Evolutionary conservation across 2,888 invertebrate species (phyloP).

Genomic region (Trileptium ribeirensis): DNA sequence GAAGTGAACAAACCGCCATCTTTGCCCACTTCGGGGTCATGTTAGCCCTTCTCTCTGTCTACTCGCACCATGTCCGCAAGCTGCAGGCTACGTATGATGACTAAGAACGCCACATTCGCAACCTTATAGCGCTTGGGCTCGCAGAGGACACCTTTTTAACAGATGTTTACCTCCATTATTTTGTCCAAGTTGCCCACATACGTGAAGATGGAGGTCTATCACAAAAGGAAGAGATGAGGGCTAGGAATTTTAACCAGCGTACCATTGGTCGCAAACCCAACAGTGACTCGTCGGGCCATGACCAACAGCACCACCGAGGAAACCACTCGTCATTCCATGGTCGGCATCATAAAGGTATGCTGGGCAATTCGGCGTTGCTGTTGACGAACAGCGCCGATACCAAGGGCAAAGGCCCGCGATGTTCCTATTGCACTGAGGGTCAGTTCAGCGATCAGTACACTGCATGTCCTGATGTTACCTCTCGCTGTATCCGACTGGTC

Average conservation of each 20-base stretch:
- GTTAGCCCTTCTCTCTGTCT: not conserved
- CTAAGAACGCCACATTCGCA: not conserved
- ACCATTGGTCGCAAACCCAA: not conserved
- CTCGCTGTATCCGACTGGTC: not conserved
- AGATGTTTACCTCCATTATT: not conserved
- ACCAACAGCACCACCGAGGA: no score
- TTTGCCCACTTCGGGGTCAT: not conserved
- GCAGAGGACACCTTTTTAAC: not conserved
- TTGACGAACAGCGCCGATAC: not conserved
- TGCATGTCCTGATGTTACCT: not conserved
- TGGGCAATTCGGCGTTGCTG: not conserved
- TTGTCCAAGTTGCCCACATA: not conserved
- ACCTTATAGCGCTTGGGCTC: not conserved
- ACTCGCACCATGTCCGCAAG: not conserved
- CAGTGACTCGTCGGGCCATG: not conserved
- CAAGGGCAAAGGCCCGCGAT: not conserved
- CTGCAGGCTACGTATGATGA: not conserved
- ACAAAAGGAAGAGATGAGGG: not conserved
- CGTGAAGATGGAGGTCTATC: not conserved
- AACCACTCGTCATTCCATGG: no score
- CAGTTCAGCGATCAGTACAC: not conserved
- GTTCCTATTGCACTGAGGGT: not conserved
- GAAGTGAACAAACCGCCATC: no score
- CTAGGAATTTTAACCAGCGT: not conserved
- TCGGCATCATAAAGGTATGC: no score